Percentiles rank a stretch among this genome's conserved stretches.
Conservation (phyloP, 64 coral and sea anemone genomes). For the Pocillopora verrucosa region DNA sequence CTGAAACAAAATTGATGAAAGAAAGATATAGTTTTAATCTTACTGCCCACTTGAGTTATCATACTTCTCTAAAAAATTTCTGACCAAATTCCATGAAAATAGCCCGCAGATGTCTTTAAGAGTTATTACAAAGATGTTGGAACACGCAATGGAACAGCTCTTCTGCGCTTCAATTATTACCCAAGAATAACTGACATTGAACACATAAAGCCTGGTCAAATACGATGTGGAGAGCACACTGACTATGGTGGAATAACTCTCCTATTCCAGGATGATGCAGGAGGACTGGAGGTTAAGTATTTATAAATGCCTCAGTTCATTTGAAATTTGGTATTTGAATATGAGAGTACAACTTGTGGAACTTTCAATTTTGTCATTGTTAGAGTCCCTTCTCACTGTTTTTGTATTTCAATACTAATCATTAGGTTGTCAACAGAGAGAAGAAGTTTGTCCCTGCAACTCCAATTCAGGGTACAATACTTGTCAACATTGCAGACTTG, state of each 20-base stretch:
- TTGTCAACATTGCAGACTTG: conserved; percentile 74
- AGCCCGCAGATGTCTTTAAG: conserved; percentile 68
- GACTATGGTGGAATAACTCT: conserved; percentile 81
- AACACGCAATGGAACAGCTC: conserved; percentile 50
- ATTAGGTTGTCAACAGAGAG: conserved; percentile 68
- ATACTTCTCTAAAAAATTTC: neutral
- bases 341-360: too few relatives aligned
- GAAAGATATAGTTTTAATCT: too few relatives aligned
- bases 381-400: neutral
- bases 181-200: conserved; percentile 54
- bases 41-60: neutral
- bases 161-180: conserved; percentile 82
- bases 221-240: conserved; percentile 85
- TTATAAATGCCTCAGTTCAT: too few relatives aligned
- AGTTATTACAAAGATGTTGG: conserved; percentile 66
- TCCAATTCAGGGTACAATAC: conserved; percentile 65
- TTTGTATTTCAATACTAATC: neutral
- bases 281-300: conserved; percentile 65
- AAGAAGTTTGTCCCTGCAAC: conserved; percentile 66
- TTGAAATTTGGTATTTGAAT: too few relatives aligned
- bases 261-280: conserved; percentile 84
- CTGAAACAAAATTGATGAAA: too few relatives aligned
- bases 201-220: conserved; percentile 56
- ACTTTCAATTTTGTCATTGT: too few relatives aligned
- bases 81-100: neutral